Evolutionary conservation across 2,113 vertebrate species (phyloP), one percentile per base, ranked within the genome.

Genomic region (Speoplatyrhinus poulsoni): DNA sequence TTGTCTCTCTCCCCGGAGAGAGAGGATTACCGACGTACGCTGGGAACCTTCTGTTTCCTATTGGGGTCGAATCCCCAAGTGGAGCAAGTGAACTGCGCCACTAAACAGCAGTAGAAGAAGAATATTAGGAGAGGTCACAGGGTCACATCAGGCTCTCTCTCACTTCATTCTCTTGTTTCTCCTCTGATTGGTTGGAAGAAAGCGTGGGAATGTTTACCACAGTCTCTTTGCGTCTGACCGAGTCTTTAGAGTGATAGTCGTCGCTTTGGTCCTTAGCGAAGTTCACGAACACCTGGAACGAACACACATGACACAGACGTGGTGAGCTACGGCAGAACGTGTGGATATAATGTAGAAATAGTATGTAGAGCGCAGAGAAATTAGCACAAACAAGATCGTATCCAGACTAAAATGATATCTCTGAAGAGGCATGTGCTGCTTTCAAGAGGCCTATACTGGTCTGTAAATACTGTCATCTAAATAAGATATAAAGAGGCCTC

Each of bases 201-300:
- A 93, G 91, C 36, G 89, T 79, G 1, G 94, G 75, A 58, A 96
- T 89, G 57, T 95, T 88, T 65, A 96, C 86, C 36, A 91, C 76
- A 46, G 92, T 92, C 61, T 96, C 95, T 79, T 94, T 95, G 81
- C 95, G 94, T 71, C 95, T 93, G 80, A 97, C 89, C 1, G 95
- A 96, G 82, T 98, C 96, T 88, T 98, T 98, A 67, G 93, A 93
- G 84, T 94, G 94, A 85, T 99, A 96, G 4, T 99, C 98, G 0
- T 98, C 96, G 7, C 96, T 98, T 94, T 99, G 98, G 94, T 99
- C 98, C 93, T 98, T 99, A 56, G 98, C 98, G 82, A 99, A 99
- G 91, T 99, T 99, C 85, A 99, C 96, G 84, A 99, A 99, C 83
- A 99, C 98, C 98, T 99, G 79, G 49, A 77, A 88, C 61, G 73